Evolutionary conservation across 1,140 invertebrate species (phyloP), one percentile per base, ranked within the genome.

Genomic region (Lordiphosa collinella): DNA sequence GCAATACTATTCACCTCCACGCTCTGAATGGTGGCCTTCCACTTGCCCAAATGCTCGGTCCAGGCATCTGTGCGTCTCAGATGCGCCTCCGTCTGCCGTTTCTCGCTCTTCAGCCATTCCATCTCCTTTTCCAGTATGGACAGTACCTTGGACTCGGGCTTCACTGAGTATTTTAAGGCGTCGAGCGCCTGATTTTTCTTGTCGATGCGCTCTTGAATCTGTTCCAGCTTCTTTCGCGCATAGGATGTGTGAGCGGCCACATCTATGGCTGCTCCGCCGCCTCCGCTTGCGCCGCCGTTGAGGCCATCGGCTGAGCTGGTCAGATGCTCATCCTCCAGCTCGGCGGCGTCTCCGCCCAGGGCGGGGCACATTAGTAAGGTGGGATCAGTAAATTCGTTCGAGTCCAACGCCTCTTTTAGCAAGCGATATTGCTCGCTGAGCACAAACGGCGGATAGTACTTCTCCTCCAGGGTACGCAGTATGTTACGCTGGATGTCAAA

Each of bases 381-480:
- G 70, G 87, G 85, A 75, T 88, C 86, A 16, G 82, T 88, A 31
- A 88, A 91, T 86, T 93, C 93, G 90, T 94, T 93, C 52, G 91
- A 92, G 60, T 93, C 92, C 9, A 95, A 90, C 16, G 93, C 93
- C 56, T 92, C 91, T 41, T 94, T 90, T 88, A 96, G 92, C 68
- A 93, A 92, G 67, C 94, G 94, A 82, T 97, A 97, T 63, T 95
- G 92, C 48, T 96, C 94, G 82, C 95, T 97, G 6, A 96, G 92
- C 35, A 97, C 90, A 88, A 97, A 98, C 0, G 95, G 94, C 25
- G 95, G 93, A 90, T 97, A 98, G 89, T 97, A 95, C 80, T 96
- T 95, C 49, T 96, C 93, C 88, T 97, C 94, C 8, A 97, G 90
- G 0, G 93, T 92, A 72, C 93, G 92, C 13, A 95, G 92, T 7